These are phyloP conservation scores for Hypotaenidia philippensis DNA, from an alignment of 2,797 vertebrate genomes.

Conservation along the genomic window DNA sequence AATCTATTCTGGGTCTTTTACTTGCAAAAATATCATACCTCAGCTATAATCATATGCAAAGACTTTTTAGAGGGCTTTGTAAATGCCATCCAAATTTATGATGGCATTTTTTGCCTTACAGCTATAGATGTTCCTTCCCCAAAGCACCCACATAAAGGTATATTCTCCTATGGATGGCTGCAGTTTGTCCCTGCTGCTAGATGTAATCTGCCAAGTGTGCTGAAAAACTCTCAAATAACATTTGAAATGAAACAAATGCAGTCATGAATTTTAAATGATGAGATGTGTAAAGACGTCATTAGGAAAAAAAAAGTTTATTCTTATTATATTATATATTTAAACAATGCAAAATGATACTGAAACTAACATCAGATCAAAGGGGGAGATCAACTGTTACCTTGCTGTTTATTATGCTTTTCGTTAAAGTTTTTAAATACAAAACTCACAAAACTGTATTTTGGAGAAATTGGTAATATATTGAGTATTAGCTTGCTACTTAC, in stretches of 20 bases:
- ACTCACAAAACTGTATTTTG: background rate
- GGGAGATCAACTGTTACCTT: background rate
- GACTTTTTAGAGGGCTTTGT: conserved; percentile 74
- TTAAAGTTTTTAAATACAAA: conserved; percentile 25
- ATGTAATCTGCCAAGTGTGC: conserved; percentile 54
- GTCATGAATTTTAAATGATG: conserved; percentile 53
- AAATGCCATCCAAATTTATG: conserved; percentile 77
- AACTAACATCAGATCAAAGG: background rate
- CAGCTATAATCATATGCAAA: conserved; percentile 74
- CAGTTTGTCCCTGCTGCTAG: conserved; percentile 67
- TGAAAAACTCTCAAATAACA: conserved; percentile 58
- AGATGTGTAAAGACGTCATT: conserved; percentile 43
- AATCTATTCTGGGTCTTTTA: conserved; percentile 73
- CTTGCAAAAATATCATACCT: conserved; percentile 75
- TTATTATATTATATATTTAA: background rate
- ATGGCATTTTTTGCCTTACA: conserved; percentile 73
- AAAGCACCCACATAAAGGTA: conserved; percentile 73
- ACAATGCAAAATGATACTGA: background rate
- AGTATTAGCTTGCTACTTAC: background rate
- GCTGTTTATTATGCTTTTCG: background rate
- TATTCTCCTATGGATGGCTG: conserved; percentile 69
- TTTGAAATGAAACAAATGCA: conserved; percentile 57
- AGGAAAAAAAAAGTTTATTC: background rate
- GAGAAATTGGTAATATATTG: background rate
- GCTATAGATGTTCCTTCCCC: conserved; percentile 68